Evolutionary conservation across 2,797 vertebrate species (phyloP), one percentile per base, ranked within the genome.

Genomic region (Coracias cyanogaster): DNA sequence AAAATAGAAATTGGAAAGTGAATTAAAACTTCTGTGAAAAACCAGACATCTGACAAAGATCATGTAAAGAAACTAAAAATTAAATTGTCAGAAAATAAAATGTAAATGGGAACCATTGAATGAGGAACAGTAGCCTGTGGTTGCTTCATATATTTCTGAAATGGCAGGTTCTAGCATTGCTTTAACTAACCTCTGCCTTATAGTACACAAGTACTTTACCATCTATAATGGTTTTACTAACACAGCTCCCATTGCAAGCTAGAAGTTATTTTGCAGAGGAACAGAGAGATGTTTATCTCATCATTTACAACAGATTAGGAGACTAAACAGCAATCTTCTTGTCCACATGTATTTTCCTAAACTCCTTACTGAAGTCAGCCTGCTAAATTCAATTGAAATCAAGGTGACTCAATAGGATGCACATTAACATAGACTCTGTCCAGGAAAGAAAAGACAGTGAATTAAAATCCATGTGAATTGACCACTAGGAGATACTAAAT

Each of bases 41-140:
- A 45, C 3, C 31, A 45, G 15, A 52, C 3, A 66, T 66, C 7
- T 73, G n/a, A 51, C 21, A 66, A 43, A 60, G 18, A 33, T 2
- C 12, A 48, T 29, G 13, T 35, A 41, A 65, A 7, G 20, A 31
- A 82, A 45, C 19, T 12, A 12, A 41, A 70, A 86, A 66, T 9
- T 9, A 66, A 73, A 35, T 54, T 37, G 4, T 33, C 11, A 21
- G 39, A 37, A 73, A 82, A 66, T 1, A 70, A 57, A 43, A 80
- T 48, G n/a, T 57, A 69, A 77, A 39, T 39, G 5, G 3, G 15
- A 87, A 51, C 0, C 0, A 28, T 58, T 73, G 70, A 71, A 69
- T 57, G 41, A 58, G 10, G 6, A 81, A 51, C 1, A 55, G 3
- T 37, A 43, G 6, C 10, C 12, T 46, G 26, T 0, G 0, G 2